A percentile compares a stretch with the other conserved stretches of the same genome.
phyloP scores from a whole-genome alignment of 2,888 invertebrate genomes.

The Drosophila atroscutellata region DNA sequence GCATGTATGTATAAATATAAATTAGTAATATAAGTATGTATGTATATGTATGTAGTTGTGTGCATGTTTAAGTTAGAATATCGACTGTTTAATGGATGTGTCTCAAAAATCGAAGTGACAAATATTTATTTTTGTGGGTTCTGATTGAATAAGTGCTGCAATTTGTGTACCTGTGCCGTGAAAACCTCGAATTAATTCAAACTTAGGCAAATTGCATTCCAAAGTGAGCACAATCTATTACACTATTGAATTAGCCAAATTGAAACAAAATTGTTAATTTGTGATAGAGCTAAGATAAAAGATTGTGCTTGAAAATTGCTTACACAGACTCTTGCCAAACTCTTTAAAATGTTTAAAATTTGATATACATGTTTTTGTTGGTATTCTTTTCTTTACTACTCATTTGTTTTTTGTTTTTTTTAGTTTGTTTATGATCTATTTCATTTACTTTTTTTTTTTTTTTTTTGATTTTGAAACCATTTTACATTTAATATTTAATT shows the following conservation, averaged over 20 bases:
- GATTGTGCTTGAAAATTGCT: slow-evolving; percentile 22
- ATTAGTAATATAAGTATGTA: slow-evolving; percentile 41
- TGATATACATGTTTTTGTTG: slow-evolving; percentile 33
- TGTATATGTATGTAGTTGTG: slow-evolving; percentile 33
- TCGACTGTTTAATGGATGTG: slow-evolving; percentile 29
- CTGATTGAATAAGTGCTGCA: slow-evolving; percentile 24
- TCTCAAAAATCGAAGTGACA: slow-evolving; percentile 20
- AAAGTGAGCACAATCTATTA: slow-evolving; percentile 15
- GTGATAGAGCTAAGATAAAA: slow-evolving; percentile 21
- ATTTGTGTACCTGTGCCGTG: slow-evolving; percentile 29
- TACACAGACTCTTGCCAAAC: slow-evolving; percentile 34
- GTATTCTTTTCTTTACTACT: slow-evolving; percentile 28
- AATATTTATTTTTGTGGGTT: slow-evolving; percentile 21
- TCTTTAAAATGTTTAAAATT: slow-evolving; percentile 29
- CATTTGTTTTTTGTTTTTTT: slow-evolving; percentile 6
- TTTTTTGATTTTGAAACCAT: slow-evolving; percentile 75
- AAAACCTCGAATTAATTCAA: slow-evolving; percentile 17
- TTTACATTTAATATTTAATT: slow-evolving; percentile 72
- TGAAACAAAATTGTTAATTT: not conserved
- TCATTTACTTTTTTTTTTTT: slow-evolving; percentile 19
- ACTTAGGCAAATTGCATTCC: slow-evolving; percentile 1
- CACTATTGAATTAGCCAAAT: not conserved
- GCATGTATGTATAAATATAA: slow-evolving; percentile 53
- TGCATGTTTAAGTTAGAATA: slow-evolving; percentile 32
- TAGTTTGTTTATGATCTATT: slow-evolving; percentile 11